phyloP scores from a whole-genome alignment of 2,888 invertebrate genomes.

The Phaedon cochleariae region DNA sequence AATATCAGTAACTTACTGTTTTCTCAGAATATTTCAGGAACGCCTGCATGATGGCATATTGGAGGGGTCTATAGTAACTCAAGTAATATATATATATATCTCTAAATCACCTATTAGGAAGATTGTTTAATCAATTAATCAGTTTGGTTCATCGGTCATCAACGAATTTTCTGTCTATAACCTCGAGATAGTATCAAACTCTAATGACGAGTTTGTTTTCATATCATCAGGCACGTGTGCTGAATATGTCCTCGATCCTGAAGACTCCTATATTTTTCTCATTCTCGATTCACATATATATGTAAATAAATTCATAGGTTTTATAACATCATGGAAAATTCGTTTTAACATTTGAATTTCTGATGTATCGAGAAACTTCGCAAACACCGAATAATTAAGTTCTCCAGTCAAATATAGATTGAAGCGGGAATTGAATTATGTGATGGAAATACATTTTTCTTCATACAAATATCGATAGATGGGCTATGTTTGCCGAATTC shows the following conservation, averaged over 20 bases:
- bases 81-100: too few species aligned
- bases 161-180: too few species aligned
- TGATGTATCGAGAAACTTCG: constrained; percentile 34
- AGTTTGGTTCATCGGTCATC: too few species aligned
- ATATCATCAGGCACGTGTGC: neutral
- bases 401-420: constrained; percentile 30
- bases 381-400: constrained; percentile 30
- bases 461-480: too few species aligned
- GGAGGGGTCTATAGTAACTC: too few species aligned
- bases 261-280: neutral
- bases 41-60: too few species aligned
- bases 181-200: too few species aligned
- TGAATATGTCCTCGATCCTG: neutral
- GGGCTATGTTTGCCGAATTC: neutral
- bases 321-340: constrained; percentile 32
- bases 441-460: constrained; percentile 34
- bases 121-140: too few species aligned
- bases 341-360: constrained; percentile 29
- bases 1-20: too few species aligned
- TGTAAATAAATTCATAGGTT: constrained; percentile 38
- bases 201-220: neutral
- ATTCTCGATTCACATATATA: constrained; percentile 11
- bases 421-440: constrained; percentile 33
- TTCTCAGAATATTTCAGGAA: too few species aligned
- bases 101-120: too few species aligned